Base-by-base conservation (phyloP, 2,113 vertebrate genomes). In the Salvator merianae region DNA sequence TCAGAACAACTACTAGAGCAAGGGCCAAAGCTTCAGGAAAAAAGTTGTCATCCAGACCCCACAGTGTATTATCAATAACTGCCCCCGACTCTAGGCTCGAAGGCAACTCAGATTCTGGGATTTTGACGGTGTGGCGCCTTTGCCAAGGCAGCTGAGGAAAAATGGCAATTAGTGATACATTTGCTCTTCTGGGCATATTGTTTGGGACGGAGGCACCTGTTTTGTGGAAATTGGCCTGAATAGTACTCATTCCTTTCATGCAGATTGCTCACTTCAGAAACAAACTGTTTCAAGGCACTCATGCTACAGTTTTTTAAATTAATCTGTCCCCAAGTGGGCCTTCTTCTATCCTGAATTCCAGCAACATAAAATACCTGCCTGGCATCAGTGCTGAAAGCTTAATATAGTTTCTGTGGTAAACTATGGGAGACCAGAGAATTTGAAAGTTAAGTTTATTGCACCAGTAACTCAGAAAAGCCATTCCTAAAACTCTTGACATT, bases 391-490 rank as follows among this genome's bases (percentile, higher is more conserved):
- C 87, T 87, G 91, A 89, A 95, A 94, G 87, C 96, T 85, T 95
- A 95, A 95, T 96, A 94, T 95, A 95, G 94, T 93, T 95, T 90
- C 89, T 84, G 87, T 91, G 83, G 94, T 94, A 95, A 96, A 95
- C 95, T 95, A 95, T 93, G 92, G 91, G 95, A 96, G 90, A 88
- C 90, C 89, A 90, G 94, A 96, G 94, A 95, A 93, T 95, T 95
- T 95, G 88, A 93, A 94, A 94, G 91, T 93, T 89, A 96, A 95
- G 91, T 95, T 85, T 96, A 96, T 96, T 96, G 94, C 94, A 91
- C 93, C 88, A 55, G 94, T 96, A 96, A 96, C 94, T 96, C 96
- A 95, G 95, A 93, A 96, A 94, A 95, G 92, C 92, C 95, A 96
- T 96, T 95, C 95, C 93, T 96, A 94, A 96, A 95, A 95, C 88